Evolutionary conservation across 2,888 invertebrate genomes (phyloP).

Genomic region (Cenopis cana): DNA sequence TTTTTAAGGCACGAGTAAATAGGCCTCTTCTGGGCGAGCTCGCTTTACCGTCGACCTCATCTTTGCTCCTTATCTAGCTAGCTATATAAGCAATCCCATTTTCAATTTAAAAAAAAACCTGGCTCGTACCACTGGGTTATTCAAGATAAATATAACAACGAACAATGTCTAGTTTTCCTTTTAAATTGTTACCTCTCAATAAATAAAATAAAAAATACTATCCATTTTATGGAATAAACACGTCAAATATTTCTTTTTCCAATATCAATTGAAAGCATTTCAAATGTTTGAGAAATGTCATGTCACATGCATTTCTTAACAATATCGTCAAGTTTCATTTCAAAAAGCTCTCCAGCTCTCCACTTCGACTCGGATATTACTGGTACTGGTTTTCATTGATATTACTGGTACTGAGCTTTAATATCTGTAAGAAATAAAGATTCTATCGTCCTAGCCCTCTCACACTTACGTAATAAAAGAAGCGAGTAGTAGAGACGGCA

Average conservation of each 20-base stretch:
- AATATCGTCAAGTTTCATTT: slow-evolving; percentile 5
- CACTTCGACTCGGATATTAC: slow-evolving; percentile 14
- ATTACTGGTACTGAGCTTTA: no score
- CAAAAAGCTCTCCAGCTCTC: slow-evolving; percentile 15
- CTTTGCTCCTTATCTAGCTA: no score
- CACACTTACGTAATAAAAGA: neutral
- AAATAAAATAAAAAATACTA: no score
- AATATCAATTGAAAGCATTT: neutral
- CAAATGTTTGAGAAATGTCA: slow-evolving; percentile 5
- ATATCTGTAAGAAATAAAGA: slow-evolving; percentile 2
- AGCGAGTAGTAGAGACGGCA: neutral
- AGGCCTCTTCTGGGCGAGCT: no score
- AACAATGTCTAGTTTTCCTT: no score
- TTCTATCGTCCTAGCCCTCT: slow-evolving; percentile 1
- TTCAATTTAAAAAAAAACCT: no score
- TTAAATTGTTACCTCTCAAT: no score
- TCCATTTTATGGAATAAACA: neutral
- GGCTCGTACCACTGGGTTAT: no score
- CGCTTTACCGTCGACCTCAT: no score
- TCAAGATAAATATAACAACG: no score
- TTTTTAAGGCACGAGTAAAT: no score
- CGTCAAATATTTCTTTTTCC: neutral
- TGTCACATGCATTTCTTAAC: slow-evolving; percentile 10
- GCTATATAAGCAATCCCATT: no score
- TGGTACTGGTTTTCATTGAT: slow-evolving; percentile 16